Evolutionary conservation across 2,113 vertebrate species (phyloP), one percentile per base, ranked within the genome.

Genomic region (Hiodon alosoides): DNA sequence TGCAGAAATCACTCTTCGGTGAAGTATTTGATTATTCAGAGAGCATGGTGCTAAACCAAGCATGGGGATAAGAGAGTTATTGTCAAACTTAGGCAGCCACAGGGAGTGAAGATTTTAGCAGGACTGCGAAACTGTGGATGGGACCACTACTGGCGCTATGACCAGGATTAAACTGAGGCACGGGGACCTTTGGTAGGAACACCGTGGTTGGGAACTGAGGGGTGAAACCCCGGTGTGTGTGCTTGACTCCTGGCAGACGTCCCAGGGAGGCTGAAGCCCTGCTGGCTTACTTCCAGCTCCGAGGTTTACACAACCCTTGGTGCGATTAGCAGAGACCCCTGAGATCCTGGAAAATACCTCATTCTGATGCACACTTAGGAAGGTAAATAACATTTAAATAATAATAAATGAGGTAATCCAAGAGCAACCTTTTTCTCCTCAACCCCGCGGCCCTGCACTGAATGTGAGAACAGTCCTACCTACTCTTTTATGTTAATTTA

Each of bases 401-500:
- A 85, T 85, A 87, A 85, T 87, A 87, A 90, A 88, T 87, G 80
- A 88, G 84, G 86, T 88, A 84, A 89, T 90, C 87, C 86, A 83
- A 79, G 80, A 67, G 79, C 48, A 71, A 81, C 80, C 82, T 84
- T 58, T 77, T 73, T 67, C 85, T 85, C 83, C 83, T 81, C 65
- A 46, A 82, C 86, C 81, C 69, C 76, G 54, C 74, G 87, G 88
- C 86, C 77, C 75, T 72, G 74, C 81, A 84, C 84, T 86, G 81
- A 87, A 88, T 88, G 80, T 73, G 53, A 86, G 81, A 89, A 88
- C 84, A 86, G 87, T 85, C 81, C 80, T 84, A 87, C 88, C 84
- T 87, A 85, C 84, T 88, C 87, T 90, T 92, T 89, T 91, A 91
- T 91, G 89, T 87, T 90, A 90, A 91, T 91, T 86, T 85, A 78